A percentile compares a stretch with the other conserved stretches of the same genome.
These are phyloP conservation scores for Harpagifer antarcticus DNA, from an alignment of 2,797 vertebrate genomes.

Conservation along the genomic window DNA sequence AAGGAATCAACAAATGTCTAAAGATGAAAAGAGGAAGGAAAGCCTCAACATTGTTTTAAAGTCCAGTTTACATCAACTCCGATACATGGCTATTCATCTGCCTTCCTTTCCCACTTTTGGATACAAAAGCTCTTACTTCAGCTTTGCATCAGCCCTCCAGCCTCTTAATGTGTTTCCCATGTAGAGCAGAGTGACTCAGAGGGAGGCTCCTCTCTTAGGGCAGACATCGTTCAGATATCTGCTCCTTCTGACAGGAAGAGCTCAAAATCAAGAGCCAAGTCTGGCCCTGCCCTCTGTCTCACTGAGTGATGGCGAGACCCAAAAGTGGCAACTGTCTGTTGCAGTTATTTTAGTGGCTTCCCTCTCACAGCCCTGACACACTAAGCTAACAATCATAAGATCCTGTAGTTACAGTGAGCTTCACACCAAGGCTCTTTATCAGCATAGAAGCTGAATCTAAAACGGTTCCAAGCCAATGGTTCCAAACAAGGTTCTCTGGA, in stretches of 20 bases:
- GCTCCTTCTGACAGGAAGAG: slow-evolving; percentile 15
- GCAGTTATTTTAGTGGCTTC: slow-evolving; percentile 6
- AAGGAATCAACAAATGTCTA: not conserved
- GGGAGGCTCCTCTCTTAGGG: slow-evolving; percentile 48
- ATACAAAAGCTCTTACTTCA: slow-evolving; percentile 9
- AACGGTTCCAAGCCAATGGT: not conserved
- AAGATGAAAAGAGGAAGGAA: not conserved
- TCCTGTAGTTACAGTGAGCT: not conserved
- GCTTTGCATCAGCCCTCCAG: slow-evolving; percentile 55
- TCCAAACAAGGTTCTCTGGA: not conserved
- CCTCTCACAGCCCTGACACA: not conserved
- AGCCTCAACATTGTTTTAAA: not conserved
- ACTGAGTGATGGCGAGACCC: too few relatives aligned
- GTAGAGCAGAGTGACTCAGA: slow-evolving; percentile 63
- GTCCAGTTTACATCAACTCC: not conserved
- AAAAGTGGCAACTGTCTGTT: not conserved
- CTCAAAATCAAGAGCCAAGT: not conserved
- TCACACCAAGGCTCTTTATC: not conserved
- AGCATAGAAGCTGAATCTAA: not conserved
- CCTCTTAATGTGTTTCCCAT: slow-evolving; percentile 42
- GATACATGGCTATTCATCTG: not conserved
- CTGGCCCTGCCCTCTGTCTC: slow-evolving; percentile 6
- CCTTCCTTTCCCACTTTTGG: slow-evolving; percentile 11
- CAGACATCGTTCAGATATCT: slow-evolving; percentile 12
- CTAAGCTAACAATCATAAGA: not conserved